These are phyloP conservation scores for Lasius fuliginosus DNA, from an alignment of 2,888 invertebrate species.

Conservation along the genomic window DNA sequence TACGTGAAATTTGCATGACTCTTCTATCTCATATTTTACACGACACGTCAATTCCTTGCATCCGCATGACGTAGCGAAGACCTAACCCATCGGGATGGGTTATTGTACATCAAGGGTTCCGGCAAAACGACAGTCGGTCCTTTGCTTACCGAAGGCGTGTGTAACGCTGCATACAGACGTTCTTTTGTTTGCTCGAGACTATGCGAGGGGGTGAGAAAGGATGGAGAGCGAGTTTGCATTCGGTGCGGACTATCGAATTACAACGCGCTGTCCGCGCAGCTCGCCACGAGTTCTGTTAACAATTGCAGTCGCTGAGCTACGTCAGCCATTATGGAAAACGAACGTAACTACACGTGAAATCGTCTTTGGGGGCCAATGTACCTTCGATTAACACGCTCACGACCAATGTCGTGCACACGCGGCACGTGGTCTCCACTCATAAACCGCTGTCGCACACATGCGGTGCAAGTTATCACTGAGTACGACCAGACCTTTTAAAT, in stretches of 20 bases:
- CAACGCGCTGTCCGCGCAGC: slow-evolving; percentile 72
- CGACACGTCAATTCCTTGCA: slow-evolving; percentile 57
- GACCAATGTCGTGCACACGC: slow-evolving; percentile 48
- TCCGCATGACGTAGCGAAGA: slow-evolving; percentile 55
- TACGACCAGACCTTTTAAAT: slow-evolving; percentile 35
- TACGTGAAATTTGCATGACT: slow-evolving; percentile 32
- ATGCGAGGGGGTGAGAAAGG: slow-evolving; percentile 64
- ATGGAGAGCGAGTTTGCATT: slow-evolving; percentile 71
- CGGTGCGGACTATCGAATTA: slow-evolving; percentile 81
- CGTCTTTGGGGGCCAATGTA: slow-evolving; percentile 46
- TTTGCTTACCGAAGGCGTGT: slow-evolving; percentile 81
- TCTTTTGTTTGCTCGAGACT: slow-evolving; percentile 80
- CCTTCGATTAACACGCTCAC: slow-evolving; percentile 41
- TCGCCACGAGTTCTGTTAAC: slow-evolving; percentile 39
- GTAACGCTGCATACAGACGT: slow-evolving; percentile 72
- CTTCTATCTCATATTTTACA: slow-evolving; percentile 9
- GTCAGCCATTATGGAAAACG: slow-evolving; percentile 46
- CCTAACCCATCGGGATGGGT: slow-evolving; percentile 58
- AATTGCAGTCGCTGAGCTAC: slow-evolving; percentile 51
- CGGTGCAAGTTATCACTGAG: slow-evolving; percentile 38
- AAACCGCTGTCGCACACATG: slow-evolving; percentile 39
- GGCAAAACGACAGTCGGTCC: slow-evolving; percentile 62
- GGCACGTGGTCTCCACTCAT: slow-evolving; percentile 33
- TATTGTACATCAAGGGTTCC: slow-evolving; percentile 67
- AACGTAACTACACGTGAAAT: slow-evolving; percentile 51